phyloP scores from a whole-genome alignment of 2,113 vertebrate genomes.

The Genyomyrus donnyi region DNA sequence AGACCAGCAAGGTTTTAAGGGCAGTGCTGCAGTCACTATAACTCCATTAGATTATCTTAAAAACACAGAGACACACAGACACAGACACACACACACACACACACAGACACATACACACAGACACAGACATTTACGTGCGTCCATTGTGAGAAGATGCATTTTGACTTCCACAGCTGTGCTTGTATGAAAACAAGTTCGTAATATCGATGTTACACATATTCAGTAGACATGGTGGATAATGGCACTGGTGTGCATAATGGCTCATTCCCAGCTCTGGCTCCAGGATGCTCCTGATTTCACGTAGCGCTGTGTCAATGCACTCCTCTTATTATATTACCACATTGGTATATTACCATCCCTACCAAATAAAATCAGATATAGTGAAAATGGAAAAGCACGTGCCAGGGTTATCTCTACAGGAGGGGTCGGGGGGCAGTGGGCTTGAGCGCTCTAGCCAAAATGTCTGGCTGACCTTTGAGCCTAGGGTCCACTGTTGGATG shows the following conservation, averaged over 20 bases:
- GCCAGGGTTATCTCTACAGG: background rate
- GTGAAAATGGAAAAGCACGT: background rate
- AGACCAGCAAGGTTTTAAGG: background rate
- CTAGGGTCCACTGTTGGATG: conserved; percentile 18
- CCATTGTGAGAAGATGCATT: background rate
- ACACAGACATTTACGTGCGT: background rate
- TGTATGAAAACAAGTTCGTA: background rate
- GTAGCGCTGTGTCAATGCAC: background rate
- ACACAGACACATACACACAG: background rate
- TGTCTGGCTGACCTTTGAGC: conserved; percentile 6
- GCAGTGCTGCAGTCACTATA: background rate
- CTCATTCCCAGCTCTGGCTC: background rate
- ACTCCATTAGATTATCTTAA: background rate
- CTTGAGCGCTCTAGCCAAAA: background rate
- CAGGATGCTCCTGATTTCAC: background rate
- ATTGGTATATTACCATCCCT: background rate
- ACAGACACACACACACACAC: background rate
- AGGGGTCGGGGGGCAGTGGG: background rate
- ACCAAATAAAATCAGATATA: background rate
- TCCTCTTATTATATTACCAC: background rate
- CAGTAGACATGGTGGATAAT: background rate
- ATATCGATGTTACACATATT: background rate
- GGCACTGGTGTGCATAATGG: background rate
- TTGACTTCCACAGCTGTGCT: background rate
- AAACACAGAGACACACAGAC: background rate